These are phyloP conservation scores for Poecilia latipinna DNA, from an alignment of 2,113 vertebrate species.

Conservation along the genomic window DNA sequence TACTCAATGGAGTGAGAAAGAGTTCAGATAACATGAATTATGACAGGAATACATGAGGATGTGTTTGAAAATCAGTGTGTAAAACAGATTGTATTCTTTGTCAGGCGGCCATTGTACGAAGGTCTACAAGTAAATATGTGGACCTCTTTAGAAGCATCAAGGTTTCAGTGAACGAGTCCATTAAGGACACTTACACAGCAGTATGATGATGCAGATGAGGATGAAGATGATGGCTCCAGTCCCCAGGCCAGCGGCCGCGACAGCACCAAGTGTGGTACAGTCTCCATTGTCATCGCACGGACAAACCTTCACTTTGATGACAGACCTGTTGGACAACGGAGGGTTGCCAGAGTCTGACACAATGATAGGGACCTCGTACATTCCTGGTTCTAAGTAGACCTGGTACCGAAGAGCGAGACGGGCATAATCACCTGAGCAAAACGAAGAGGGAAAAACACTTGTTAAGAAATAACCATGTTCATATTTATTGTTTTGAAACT, in stretches of 20 bases:
- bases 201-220: conserved; percentile 92
- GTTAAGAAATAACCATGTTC: background rate
- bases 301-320: conserved; percentile 97
- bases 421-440: conserved; percentile 87
- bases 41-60: background rate
- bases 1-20: background rate
- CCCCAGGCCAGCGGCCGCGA: conserved; percentile 90
- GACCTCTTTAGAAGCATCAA: background rate
- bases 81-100: background rate
- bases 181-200: conserved; percentile 87
- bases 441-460: background rate
- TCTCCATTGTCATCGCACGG: conserved; percentile 93
- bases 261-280: conserved; percentile 89
- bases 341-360: conserved; percentile 97
- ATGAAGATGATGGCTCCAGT: conserved; percentile 95
- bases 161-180: background rate
- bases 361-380: conserved; percentile 91
- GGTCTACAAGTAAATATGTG: background rate
- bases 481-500: background rate
- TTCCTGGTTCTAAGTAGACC: conserved; percentile 88
- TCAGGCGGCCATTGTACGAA: background rate
- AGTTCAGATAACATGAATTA: background rate
- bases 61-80: background rate
- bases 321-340: conserved; percentile 88
- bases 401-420: conserved; percentile 89